Evolutionary conservation across 2,113 vertebrate species (phyloP).

Genomic region (Natator depressus): DNA sequence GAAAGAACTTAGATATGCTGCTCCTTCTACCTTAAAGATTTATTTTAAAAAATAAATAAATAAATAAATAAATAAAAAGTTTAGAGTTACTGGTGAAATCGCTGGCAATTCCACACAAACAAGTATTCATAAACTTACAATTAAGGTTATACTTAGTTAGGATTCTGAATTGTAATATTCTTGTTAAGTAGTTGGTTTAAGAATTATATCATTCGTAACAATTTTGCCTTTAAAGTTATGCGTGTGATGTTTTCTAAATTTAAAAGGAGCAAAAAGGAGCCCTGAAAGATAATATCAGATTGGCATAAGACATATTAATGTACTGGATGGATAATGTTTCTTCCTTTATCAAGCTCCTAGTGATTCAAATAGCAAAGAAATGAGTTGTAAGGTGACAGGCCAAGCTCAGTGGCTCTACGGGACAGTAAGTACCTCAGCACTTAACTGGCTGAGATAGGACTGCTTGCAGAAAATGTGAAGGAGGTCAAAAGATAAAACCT

Average conservation of each 20-base stretch:
- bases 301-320: not conserved
- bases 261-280: not conserved
- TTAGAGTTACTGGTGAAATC: not conserved
- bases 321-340: accelerated
- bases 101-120: not conserved
- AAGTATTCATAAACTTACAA: not conserved
- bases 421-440: not conserved
- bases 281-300: not conserved
- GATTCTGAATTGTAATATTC: not conserved
- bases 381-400: not conserved
- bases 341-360: not conserved
- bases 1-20: constrained; percentile 92
- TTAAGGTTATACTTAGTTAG: not conserved
- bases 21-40: constrained; percentile 89
- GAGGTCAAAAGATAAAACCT: not conserved
- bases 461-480: not conserved
- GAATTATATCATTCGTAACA: not conserved
- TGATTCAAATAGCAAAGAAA: not conserved
- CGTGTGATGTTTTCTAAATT: not conserved
- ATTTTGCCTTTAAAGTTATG: not conserved
- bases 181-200: not conserved
- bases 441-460: not conserved
- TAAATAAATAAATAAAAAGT: not conserved
- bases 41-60: not conserved
- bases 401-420: not conserved